Evolutionary conservation across 1,140 invertebrate genomes (phyloP), one percentile per base, ranked within the genome.

Genomic region (Drosophila prosaltans): DNA sequence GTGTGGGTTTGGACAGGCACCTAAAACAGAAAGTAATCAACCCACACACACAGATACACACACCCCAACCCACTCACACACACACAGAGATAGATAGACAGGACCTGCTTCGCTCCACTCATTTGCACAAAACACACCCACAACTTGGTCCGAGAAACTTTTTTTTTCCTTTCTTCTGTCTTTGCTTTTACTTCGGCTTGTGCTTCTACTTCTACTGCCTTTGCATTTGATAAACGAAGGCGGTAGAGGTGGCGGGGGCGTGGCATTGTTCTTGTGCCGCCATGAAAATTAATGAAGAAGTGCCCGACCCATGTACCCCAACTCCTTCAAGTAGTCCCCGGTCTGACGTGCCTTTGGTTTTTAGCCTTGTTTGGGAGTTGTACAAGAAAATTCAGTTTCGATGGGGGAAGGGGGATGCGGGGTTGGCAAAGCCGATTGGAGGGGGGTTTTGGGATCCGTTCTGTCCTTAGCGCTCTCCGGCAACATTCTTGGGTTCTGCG

Each of bases 261-360:
- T 71, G 68, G 70, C 78, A 89, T 89, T 89, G 85, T 89, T 89
- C 81, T 90, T 89, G 78, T 74, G 81, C 84, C 85, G 85, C 84
- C 85, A 89, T 89, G 84, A 89, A 89, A 89, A 89, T 89, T 89
- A 89, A 89, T 89, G 84, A 89, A 89, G 84, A 89, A 90, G 84
- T 90, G 85, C 84, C 84, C 84, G 80, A 89, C 85, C 81, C 84
- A 78, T 89, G 84, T 84, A 40, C 55, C 66, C 71, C 57, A 75
- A 21, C 73, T n/a, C 28, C 65, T 40, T 51, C 45, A 51, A 51
- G 45, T 40, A 54, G 59, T 63, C n/a, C 21, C 24, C 63, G 43
- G 30, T 30, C 69, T 64, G 67, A 68, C 83, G 57, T 70, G 64
- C 55, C 45, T 51, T 57, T 67, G 58, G 28, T 69, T 32, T 16